phyloP scores from a whole-genome alignment of 30 jellyfish, hydroid and myxozoan species.

The Aurelia aurita region DNA sequence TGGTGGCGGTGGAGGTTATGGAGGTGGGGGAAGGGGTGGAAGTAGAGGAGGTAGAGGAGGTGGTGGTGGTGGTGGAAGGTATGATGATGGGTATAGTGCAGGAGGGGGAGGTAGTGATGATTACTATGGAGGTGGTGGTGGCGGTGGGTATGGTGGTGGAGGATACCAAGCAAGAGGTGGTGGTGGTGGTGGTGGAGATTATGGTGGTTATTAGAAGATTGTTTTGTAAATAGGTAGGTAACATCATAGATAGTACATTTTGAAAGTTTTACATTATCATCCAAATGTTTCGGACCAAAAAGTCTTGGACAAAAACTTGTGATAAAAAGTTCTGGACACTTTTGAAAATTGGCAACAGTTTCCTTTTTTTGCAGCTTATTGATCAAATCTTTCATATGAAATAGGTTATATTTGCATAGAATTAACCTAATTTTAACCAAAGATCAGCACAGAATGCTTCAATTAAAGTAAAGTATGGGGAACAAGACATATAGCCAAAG shows the following conservation, averaged over 20 bases:
- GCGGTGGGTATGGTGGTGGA: conserved; percentile 14
- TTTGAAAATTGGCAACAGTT: no score
- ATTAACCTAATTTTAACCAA: no score
- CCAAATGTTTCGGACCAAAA: no score
- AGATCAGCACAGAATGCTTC: no score
- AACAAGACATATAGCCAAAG: no score
- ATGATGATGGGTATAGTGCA: conserved; percentile 71
- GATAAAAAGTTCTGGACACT: no score
- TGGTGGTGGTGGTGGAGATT: conserved; percentile 51
- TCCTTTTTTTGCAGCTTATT: no score
- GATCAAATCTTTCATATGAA: no score
- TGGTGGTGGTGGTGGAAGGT: conserved; percentile 76
- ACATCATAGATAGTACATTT: not conserved
- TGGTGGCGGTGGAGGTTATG: conserved; percentile 68
- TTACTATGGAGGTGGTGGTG: conserved; percentile 65
- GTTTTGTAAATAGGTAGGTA: conserved; percentile 28
- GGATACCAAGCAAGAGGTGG: conserved; percentile 13
- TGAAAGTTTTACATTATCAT: no score
- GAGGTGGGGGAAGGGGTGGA: conserved; percentile 54
- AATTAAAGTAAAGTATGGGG: no score
- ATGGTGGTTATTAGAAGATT: conserved; percentile 16
- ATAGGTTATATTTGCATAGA: no score
- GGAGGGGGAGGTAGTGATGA: conserved; percentile 74
- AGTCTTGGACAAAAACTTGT: no score
- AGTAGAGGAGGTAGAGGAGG: conserved; percentile 77